These are phyloP conservation scores for Actinia tenebrosa DNA, from an alignment of 64 coral and sea anemone genomes.

Conservation along the genomic window DNA sequence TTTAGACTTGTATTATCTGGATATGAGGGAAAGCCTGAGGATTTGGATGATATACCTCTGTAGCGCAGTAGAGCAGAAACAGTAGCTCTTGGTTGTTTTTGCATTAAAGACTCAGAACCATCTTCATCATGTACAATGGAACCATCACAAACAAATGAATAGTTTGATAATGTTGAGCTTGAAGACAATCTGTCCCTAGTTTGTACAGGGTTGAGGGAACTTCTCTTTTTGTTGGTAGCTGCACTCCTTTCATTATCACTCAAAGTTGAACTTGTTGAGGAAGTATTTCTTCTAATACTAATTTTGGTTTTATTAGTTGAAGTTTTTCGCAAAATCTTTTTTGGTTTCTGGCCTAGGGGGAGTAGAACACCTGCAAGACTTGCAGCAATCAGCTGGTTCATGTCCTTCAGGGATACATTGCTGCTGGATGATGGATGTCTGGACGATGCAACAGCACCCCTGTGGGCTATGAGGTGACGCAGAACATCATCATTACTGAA, in stretches of 20 bases:
- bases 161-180: slow-evolving; percentile 1
- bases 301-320: background rate
- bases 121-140: slow-evolving; percentile 10
- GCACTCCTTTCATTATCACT: background rate
- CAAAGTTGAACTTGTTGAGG: background rate
- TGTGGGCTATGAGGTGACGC: slow-evolving; percentile 52
- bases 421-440: slow-evolving; percentile 7
- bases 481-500: slow-evolving; percentile 90
- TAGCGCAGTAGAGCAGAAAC: slow-evolving; percentile 79
- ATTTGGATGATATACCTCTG: slow-evolving; percentile 41
- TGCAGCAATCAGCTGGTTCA: slow-evolving; percentile 71
- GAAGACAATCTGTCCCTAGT: background rate
- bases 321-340: slow-evolving; percentile 32
- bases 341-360: slow-evolving; percentile 68
- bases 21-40: background rate
- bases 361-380: slow-evolving; percentile 75
- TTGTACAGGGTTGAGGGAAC: background rate
- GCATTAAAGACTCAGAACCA: slow-evolving; percentile 28
- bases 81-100: slow-evolving; percentile 71
- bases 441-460: background rate
- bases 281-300: background rate
- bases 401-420: slow-evolving; percentile 74
- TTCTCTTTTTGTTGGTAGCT: background rate
- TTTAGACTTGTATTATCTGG: background rate
- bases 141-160: background rate